Evolutionary conservation across 2,113 vertebrate species (phyloP).

Genomic region (Calonectris borealis): DNA sequence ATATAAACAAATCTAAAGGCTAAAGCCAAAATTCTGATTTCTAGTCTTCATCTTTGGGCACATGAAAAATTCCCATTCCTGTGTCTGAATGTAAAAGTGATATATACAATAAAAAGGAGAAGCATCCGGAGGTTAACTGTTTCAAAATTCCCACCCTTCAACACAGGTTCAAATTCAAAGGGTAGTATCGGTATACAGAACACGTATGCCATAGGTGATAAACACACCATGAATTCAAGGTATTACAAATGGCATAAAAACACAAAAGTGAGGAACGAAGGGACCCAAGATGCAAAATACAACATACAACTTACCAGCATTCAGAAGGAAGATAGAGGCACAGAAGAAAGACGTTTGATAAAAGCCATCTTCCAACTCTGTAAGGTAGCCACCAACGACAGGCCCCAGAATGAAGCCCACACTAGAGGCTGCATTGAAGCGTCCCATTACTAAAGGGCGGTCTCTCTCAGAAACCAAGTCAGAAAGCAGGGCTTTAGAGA

Average conservation of each 20-base stretch:
- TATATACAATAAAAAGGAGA: not conserved
- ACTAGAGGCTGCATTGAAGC: slow-evolving; percentile 89
- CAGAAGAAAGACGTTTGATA: slow-evolving; percentile 86
- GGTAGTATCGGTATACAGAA: not conserved
- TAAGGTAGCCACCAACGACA: slow-evolving; percentile 90
- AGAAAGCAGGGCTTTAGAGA: slow-evolving; percentile 93
- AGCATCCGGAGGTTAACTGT: not conserved
- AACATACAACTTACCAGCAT: slow-evolving; percentile 80
- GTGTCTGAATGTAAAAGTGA: not conserved
- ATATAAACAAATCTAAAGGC: not conserved
- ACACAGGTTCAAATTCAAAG: not conserved
- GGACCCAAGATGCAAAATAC: not conserved
- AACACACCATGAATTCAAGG: not conserved
- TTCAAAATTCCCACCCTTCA: not conserved
- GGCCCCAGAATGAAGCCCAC: slow-evolving; percentile 96
- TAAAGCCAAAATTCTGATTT: not conserved
- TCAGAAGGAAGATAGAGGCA: slow-evolving; percentile 88
- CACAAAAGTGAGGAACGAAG: not conserved
- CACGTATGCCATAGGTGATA: not conserved
- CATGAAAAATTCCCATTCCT: not conserved
- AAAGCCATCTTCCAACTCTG: slow-evolving; percentile 88
- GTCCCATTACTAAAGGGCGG: slow-evolving; percentile 90
- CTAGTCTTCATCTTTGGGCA: not conserved
- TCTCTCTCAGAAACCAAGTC: slow-evolving; percentile 89
- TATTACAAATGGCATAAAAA: not conserved